phyloP scores from a whole-genome alignment of 2,797 vertebrate species.

The Prunella strophiata region DNA sequence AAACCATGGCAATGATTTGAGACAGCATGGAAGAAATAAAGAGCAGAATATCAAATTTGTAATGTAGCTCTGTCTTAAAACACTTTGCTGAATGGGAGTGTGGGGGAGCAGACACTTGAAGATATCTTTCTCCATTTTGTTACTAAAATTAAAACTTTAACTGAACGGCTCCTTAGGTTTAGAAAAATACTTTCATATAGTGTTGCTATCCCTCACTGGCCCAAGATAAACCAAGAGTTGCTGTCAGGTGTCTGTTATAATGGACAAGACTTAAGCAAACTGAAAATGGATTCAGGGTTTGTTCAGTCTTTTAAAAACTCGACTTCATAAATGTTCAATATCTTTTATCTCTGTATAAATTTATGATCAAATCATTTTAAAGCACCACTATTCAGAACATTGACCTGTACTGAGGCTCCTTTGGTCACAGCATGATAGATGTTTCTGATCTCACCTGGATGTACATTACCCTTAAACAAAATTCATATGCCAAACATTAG shows the following conservation, averaged over 20 bases:
- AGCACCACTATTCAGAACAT: not conserved
- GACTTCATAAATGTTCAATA: not conserved
- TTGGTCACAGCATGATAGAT: not conserved
- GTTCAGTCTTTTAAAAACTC: not conserved
- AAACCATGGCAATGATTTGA: not conserved
- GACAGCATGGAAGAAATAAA: not conserved
- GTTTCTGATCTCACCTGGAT: not conserved
- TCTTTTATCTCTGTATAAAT: not conserved
- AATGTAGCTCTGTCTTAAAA: not conserved
- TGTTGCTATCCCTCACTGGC: not conserved
- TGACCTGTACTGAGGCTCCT: not conserved
- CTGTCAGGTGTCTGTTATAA: not conserved
- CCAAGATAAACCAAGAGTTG: not conserved
- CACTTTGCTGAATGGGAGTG: not conserved
- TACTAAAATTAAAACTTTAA: not conserved
- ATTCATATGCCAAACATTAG: not conserved
- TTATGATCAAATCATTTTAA: conserved; percentile 3
- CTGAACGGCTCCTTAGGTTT: not conserved
- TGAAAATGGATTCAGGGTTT: not conserved
- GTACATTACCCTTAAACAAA: not conserved
- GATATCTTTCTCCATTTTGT: not conserved
- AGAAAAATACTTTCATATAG: not conserved
- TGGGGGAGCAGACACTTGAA: not conserved
- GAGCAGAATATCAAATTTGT: not conserved
- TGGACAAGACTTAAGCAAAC: not conserved